Percentiles rank a stretch among this genome's conserved stretches.
Conservation (phyloP, 2,888 invertebrate genomes). For the Strigamia maritima region DNA sequence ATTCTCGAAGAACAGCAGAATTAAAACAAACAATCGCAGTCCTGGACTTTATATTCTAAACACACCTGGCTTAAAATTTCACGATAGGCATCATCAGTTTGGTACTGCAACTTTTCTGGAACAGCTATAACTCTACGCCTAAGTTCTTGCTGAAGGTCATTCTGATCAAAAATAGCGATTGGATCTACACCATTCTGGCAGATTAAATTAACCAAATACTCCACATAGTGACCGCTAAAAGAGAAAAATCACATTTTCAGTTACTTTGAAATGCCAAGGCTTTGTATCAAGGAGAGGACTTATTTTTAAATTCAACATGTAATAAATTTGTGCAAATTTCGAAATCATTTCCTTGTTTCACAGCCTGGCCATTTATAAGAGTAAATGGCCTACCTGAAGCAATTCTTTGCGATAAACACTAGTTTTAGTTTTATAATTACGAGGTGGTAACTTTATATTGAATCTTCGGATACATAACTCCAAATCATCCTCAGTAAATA, state of each 20-base stretch:
- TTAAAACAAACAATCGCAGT: background rate
- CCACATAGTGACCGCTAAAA: constrained; percentile 82
- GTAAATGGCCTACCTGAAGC: background rate
- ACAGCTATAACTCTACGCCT: constrained; percentile 68
- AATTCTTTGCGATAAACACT: constrained; percentile 71
- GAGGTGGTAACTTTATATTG: constrained; percentile 68
- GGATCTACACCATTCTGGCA: constrained; percentile 71
- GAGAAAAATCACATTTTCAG: constrained; percentile 7
- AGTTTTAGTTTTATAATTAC: constrained; percentile 76
- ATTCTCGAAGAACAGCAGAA: background rate
- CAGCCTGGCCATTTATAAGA: background rate
- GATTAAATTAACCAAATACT: constrained; percentile 77
- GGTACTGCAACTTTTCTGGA: constrained; percentile 75
- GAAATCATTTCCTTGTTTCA: background rate
- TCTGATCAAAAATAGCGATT: constrained; percentile 68
- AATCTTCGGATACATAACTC: constrained; percentile 75
- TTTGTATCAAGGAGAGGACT: constrained; percentile 27
- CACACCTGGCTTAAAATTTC: constrained; percentile 77
- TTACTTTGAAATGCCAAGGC: background rate
- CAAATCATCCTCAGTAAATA: constrained; percentile 76
- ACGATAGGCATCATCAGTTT: constrained; percentile 78
- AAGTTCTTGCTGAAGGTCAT: constrained; percentile 78
- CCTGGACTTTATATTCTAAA: background rate
- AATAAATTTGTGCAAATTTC: background rate
- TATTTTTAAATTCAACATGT: background rate